Conservation (phyloP, 1,140 invertebrate genomes). For the Macrocentrus cingulum region DNA sequence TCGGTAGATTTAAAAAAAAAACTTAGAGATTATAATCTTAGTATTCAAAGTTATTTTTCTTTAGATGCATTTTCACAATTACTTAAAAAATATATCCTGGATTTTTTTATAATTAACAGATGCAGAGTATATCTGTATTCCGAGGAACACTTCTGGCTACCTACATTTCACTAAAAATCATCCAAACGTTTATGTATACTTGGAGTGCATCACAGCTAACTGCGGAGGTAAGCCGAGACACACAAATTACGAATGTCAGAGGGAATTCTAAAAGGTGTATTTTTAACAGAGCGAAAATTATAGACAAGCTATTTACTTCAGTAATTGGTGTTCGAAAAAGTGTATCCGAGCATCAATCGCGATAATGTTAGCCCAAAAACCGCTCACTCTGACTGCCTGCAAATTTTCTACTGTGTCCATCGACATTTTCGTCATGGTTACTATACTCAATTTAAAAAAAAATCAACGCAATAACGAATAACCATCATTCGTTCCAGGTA, state of each 20-base stretch:
- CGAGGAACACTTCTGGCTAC: not conserved
- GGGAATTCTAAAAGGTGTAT: not conserved
- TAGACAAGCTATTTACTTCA: constrained; percentile 14
- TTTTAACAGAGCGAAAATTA: constrained; percentile 21
- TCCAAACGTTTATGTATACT: constrained; percentile 28
- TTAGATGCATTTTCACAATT: not conserved
- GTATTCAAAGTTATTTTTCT: too few relatives aligned
- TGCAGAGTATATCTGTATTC: constrained; percentile 3
- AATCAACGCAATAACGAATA: too few relatives aligned
- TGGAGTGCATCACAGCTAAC: constrained; percentile 25
- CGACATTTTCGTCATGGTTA: constrained; percentile 12
- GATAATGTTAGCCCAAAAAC: constrained; percentile 32
- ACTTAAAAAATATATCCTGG: too few relatives aligned
- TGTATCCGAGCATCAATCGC: constrained; percentile 20
- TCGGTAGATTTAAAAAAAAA: too few relatives aligned
- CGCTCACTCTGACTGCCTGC: constrained; percentile 28
- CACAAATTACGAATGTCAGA: not conserved
- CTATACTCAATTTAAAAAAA: too few relatives aligned
- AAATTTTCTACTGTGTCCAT: constrained; percentile 30
- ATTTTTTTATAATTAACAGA: constrained; percentile 1
- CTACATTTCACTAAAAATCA: constrained; percentile 23
- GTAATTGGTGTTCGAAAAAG: constrained; percentile 25
- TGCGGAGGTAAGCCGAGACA: constrained; percentile 19
- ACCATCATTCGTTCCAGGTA: constrained; percentile 10
- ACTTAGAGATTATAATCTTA: too few relatives aligned